These are phyloP conservation scores for Brachyalestes nurse DNA, from an alignment of 2,797 vertebrate species.

Conservation along the genomic window DNA sequence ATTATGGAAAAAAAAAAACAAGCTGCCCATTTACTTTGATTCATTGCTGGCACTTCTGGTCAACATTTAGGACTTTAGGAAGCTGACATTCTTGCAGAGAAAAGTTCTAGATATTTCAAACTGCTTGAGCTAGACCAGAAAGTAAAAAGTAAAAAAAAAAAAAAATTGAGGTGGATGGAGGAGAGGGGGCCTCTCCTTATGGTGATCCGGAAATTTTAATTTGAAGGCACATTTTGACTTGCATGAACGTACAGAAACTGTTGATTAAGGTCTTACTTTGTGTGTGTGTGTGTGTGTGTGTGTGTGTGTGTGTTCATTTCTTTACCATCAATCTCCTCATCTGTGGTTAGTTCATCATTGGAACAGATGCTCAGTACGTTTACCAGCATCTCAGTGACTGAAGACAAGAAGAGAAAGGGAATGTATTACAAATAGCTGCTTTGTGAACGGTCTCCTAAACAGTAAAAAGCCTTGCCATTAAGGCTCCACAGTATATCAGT, in stretches of 20 bases:
- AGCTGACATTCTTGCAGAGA: no score
- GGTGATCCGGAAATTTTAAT: neutral
- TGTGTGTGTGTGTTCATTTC: neutral
- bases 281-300: constrained; percentile 2
- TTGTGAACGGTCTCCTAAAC: neutral
- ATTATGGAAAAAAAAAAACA: neutral
- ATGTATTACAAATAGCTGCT: neutral
- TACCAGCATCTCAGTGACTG: constrained; percentile 85
- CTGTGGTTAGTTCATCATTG: constrained; percentile 83
- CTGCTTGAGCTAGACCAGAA: neutral
- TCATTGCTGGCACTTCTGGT: neutral
- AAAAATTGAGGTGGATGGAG: no score
- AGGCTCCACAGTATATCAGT: neutral
- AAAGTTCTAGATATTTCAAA: neutral
- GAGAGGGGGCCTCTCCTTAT: no score
- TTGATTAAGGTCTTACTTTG: neutral
- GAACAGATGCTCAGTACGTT: constrained; percentile 85
- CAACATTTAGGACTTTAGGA: neutral
- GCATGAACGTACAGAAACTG: neutral
- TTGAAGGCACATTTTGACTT: neutral
- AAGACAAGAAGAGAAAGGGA: neutral
- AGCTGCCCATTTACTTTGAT: neutral
- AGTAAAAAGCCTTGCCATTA: neutral
- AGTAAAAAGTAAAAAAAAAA: no score
- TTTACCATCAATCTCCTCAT: constrained; percentile 84